Percentiles rank a stretch among this genome's conserved stretches.
Evolutionary conservation across 1,140 invertebrate genomes (phyloP).

Genomic region (Drosophila nannoptera): DNA sequence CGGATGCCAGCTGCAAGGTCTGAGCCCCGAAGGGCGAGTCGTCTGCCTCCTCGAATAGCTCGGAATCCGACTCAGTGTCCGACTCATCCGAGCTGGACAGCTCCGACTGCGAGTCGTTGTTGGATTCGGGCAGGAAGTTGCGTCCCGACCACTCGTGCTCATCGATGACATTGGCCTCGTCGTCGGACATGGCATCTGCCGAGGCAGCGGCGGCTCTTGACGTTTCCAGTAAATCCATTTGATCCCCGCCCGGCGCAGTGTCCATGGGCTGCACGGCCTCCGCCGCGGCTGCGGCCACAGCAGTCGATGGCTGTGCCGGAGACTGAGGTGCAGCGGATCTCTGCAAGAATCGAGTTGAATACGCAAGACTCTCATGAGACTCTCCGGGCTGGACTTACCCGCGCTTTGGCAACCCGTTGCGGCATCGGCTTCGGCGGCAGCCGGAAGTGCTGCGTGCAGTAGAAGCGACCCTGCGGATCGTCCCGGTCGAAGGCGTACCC

Average conservation of each 20-base stretch:
- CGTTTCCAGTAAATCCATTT: slow-evolving; percentile 83
- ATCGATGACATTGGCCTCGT: slow-evolving; percentile 87
- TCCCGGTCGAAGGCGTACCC: slow-evolving; percentile 89
- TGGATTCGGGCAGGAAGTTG: slow-evolving; percentile 91
- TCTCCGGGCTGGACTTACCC: slow-evolving; percentile 36
- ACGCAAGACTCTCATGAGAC: too few relatives aligned
- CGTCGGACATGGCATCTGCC: slow-evolving; percentile 82
- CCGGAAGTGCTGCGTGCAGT: slow-evolving; percentile 90
- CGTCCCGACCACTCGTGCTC: slow-evolving; percentile 96
- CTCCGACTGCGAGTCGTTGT: slow-evolving; percentile 85
- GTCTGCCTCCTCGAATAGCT: slow-evolving; percentile 77
- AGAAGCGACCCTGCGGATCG: slow-evolving; percentile 87
- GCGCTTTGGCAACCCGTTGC: slow-evolving; percentile 61
- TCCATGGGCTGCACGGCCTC: slow-evolving; percentile 47
- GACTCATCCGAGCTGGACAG: slow-evolving; percentile 72
- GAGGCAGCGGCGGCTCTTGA: slow-evolving; percentile 64
- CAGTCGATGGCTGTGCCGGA: slow-evolving; percentile 11
- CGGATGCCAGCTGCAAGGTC: slow-evolving; percentile 74
- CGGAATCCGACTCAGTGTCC: slow-evolving; percentile 72
- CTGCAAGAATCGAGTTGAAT: slow-evolving; percentile 4
- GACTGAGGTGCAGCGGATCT: slow-evolving; percentile 48
- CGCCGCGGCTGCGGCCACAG: background rate
- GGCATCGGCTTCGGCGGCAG: slow-evolving; percentile 80
- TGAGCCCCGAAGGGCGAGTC: slow-evolving; percentile 78
- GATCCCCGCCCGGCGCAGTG: slow-evolving; percentile 63